Conservation (phyloP, 1,140 invertebrate species). For the Lamellibrachia luymesi region DNA sequence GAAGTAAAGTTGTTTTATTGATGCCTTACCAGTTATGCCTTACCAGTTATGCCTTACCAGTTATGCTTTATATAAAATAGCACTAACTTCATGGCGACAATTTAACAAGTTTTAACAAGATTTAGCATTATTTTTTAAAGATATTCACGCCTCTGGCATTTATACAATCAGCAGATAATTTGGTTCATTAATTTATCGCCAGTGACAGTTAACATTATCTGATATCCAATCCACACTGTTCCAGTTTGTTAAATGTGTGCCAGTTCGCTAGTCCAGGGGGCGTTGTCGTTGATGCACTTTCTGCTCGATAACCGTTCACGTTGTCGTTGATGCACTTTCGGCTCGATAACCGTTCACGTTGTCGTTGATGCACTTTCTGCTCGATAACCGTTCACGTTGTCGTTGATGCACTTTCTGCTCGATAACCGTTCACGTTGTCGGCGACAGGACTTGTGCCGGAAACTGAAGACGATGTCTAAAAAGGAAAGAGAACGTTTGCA, state of each 20-base stretch:
- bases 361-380: slow-evolving; percentile 33
- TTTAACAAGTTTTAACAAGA: no score
- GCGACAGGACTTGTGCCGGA: slow-evolving; percentile 35
- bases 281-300: not conserved
- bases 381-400: slow-evolving; percentile 29
- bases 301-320: not conserved
- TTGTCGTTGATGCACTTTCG: not conserved
- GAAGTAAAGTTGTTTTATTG: not conserved
- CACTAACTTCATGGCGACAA: not conserved
- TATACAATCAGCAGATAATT: no score
- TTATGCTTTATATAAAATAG: not conserved
- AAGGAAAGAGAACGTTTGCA: slow-evolving; percentile 26
- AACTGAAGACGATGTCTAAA: slow-evolving; percentile 28
- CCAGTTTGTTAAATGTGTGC: not conserved
- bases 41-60: not conserved
- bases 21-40: not conserved
- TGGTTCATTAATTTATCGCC: no score
- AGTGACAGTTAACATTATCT: no score
- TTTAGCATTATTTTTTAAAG: no score
- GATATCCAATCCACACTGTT: no score
- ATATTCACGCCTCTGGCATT: no score
- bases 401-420: no score
- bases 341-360: not conserved
- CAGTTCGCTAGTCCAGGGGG: not conserved
- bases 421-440: not conserved